Evolutionary conservation across 1,140 invertebrate genomes (phyloP).

Genomic region (Spodoptera frugiperda): DNA sequence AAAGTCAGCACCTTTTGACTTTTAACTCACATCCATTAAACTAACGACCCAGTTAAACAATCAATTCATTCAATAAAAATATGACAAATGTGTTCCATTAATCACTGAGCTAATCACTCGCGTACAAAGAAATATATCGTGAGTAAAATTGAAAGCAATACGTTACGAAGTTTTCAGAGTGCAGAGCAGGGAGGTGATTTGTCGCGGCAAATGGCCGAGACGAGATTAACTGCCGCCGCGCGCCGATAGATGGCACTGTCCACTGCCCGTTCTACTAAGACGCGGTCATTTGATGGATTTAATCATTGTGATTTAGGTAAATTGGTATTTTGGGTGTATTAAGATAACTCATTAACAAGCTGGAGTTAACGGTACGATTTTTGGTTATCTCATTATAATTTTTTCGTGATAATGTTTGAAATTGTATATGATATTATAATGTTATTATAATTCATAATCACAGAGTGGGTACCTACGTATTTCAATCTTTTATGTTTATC

Average conservation of each 20-base stretch:
- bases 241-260: conserved; percentile 45
- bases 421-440: too few relatives aligned
- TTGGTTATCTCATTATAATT: too few relatives aligned
- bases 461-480: too few relatives aligned
- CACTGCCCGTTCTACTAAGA: conserved; percentile 21
- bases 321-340: background rate
- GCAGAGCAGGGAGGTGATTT: conserved; percentile 39
- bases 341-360: too few relatives aligned
- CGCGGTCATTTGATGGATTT: conserved; percentile 12
- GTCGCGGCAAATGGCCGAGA: conserved; percentile 30
- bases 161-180: conserved; percentile 33
- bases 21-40: too few relatives aligned
- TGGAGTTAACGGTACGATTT: too few relatives aligned
- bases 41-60: too few relatives aligned
- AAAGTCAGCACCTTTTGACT: too few relatives aligned
- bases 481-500: too few relatives aligned
- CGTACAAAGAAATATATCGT: conserved; percentile 27
- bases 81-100: background rate
- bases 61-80: background rate
- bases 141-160: conserved; percentile 41
- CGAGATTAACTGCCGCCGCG: conserved; percentile 39
- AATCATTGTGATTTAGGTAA: background rate
- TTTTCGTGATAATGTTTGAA: too few relatives aligned
- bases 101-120: conserved; percentile 22
- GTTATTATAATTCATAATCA: too few relatives aligned